Percentiles rank a stretch among this genome's conserved stretches.
These are phyloP conservation scores for Pteronura brasiliensis DNA, from an alignment of 2,113 vertebrate species.

Conservation along the genomic window DNA sequence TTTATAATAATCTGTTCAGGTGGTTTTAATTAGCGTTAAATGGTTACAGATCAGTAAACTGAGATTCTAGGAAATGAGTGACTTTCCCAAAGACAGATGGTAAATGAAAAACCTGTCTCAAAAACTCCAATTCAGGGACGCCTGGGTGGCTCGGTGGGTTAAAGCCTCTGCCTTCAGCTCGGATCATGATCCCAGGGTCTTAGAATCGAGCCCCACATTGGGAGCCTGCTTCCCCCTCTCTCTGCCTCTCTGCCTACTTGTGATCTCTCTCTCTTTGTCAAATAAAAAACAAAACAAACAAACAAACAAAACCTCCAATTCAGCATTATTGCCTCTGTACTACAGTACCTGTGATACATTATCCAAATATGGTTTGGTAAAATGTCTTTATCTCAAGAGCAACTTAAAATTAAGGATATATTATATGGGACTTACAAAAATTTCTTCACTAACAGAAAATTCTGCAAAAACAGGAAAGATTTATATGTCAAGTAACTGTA, in stretches of 20 bases:
- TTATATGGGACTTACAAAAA: not conserved
- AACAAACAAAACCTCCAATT: too few relatives aligned
- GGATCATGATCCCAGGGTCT: too few relatives aligned
- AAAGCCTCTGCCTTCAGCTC: too few relatives aligned
- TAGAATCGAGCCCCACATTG: too few relatives aligned
- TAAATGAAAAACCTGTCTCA: not conserved
- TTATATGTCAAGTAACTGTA: not conserved
- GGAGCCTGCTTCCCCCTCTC: too few relatives aligned
- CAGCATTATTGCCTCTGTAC: not conserved
- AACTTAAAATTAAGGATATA: not conserved
- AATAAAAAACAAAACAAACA: too few relatives aligned
- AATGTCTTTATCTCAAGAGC: conserved; percentile 34
- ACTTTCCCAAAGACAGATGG: not conserved
- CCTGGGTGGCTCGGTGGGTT: too few relatives aligned
- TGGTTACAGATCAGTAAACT: not conserved
- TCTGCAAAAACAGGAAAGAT: not conserved
- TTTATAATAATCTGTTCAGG: not conserved
- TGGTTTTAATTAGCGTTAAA: not conserved
- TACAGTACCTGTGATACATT: not conserved
- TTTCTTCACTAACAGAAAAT: not conserved
- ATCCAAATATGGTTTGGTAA: not conserved
- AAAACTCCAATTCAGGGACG: not conserved
- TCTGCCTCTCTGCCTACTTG: too few relatives aligned
- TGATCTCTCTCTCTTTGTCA: too few relatives aligned
- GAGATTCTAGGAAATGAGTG: not conserved